These are phyloP conservation scores for Leptodactylus fuscus DNA, from an alignment of 2,113 vertebrate genomes.

Conservation along the genomic window DNA sequence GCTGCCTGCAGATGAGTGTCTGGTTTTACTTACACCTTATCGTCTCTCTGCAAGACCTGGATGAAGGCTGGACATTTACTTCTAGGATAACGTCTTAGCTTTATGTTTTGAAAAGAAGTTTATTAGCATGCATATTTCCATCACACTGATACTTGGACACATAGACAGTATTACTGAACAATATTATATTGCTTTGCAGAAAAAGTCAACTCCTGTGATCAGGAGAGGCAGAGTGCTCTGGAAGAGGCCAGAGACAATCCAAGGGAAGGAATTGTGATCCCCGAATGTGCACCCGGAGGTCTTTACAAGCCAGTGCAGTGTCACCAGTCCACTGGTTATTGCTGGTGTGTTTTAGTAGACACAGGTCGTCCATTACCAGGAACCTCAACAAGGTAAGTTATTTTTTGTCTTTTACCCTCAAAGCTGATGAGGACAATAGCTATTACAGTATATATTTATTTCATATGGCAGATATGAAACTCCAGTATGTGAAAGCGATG, in stretches of 20 bases:
- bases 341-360: slow-evolving; percentile 97
- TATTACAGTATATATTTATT: not conserved
- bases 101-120: no score
- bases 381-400: slow-evolving; percentile 92
- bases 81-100: no score
- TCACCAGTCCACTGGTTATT: slow-evolving; percentile 98
- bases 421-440: not conserved
- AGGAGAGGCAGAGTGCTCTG: slow-evolving; percentile 92
- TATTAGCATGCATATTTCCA: no score
- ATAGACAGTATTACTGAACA: no score
- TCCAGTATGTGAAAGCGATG: slow-evolving; percentile 88
- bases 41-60: no score
- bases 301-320: slow-evolving; percentile 96
- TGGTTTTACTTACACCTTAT: no score
- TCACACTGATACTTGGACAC: no score
- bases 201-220: slow-evolving; percentile 96
- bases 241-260: slow-evolving; percentile 89
- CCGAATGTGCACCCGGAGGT: slow-evolving; percentile 89
- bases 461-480: slow-evolving; percentile 85
- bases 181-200: slow-evolving; percentile 72
- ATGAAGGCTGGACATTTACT: no score
- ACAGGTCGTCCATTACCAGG: slow-evolving; percentile 94
- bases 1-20: no score
- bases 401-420: not conserved
- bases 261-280: slow-evolving; percentile 90